Evolutionary conservation across 2,888 invertebrate species (phyloP).

Genomic region (Psylliodes chrysocephalus): DNA sequence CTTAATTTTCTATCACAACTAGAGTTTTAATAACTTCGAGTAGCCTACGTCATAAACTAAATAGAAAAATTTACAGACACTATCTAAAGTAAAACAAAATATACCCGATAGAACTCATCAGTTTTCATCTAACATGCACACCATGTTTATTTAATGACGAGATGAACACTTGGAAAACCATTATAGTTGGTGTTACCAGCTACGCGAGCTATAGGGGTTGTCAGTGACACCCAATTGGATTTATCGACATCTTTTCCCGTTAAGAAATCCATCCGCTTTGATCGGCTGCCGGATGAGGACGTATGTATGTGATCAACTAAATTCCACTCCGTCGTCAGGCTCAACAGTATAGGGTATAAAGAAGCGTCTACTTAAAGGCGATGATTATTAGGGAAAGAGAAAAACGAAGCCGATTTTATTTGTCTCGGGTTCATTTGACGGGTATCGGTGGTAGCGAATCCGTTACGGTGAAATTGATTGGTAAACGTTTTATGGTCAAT

Average conservation of each 20-base stretch:
- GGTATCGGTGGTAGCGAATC: neutral
- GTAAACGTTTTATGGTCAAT: neutral
- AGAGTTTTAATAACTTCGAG: too few species aligned
- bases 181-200: slow-evolving; percentile 28
- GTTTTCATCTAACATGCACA: too few species aligned
- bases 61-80: too few species aligned
- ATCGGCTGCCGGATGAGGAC: slow-evolving; percentile 9
- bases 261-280: slow-evolving; percentile 22
- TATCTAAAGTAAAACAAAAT: too few species aligned
- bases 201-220: slow-evolving; percentile 13
- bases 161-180: slow-evolving; percentile 21
- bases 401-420: slow-evolving; percentile 2
- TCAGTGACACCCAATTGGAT: slow-evolving; percentile 30
- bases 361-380: slow-evolving; percentile 10
- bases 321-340: slow-evolving; percentile 4
- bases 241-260: slow-evolving; percentile 23
- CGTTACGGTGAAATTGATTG: neutral
- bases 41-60: too few species aligned
- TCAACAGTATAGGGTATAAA: neutral
- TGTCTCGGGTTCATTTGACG: slow-evolving; percentile 2
- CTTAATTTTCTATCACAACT: too few species aligned
- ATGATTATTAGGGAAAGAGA: slow-evolving; percentile 3
- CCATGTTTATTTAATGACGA: slow-evolving; percentile 19
- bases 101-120: too few species aligned
- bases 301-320: slow-evolving; percentile 14